A percentile compares a stretch with the other conserved stretches of the same genome.
phyloP scores from a whole-genome alignment of 2,113 vertebrate species.

The Buteo buteo region DNA sequence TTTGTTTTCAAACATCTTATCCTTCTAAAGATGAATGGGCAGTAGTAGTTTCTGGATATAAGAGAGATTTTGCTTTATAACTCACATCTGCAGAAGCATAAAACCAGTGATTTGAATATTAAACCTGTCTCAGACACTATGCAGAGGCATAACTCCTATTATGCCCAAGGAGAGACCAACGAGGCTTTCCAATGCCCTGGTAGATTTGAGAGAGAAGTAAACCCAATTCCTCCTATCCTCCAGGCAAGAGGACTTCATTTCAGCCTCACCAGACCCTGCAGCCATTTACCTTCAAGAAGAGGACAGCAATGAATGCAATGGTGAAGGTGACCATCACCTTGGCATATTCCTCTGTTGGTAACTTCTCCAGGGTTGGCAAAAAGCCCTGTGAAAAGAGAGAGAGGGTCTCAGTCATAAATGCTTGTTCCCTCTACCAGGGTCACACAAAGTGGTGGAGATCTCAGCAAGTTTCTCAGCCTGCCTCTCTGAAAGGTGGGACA shows the following conservation, averaged over 20 bases:
- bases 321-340: conserved; percentile 72
- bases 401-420: not conserved
- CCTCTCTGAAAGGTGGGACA: not conserved
- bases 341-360: conserved; percentile 49
- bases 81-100: not conserved
- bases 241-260: not conserved
- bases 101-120: not conserved
- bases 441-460: not conserved
- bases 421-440: not conserved
- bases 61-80: not conserved
- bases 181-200: not conserved
- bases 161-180: not conserved
- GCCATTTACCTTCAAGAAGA: conserved; percentile 73
- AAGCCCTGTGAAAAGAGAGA: conserved; percentile 64
- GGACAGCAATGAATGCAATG: conserved; percentile 62
- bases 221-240: not conserved
- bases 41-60: not conserved
- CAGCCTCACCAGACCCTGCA: not conserved
- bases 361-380: conserved; percentile 44
- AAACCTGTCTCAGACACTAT: not conserved
- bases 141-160: not conserved
- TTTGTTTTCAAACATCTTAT: not conserved
- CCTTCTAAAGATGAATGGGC: not conserved
- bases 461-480: not conserved
- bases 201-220: not conserved